A percentile compares a stretch with the other conserved stretches of the same genome.
Conservation (phyloP, 1,140 invertebrate species). For the Lysiphlebus fabarum region DNA sequence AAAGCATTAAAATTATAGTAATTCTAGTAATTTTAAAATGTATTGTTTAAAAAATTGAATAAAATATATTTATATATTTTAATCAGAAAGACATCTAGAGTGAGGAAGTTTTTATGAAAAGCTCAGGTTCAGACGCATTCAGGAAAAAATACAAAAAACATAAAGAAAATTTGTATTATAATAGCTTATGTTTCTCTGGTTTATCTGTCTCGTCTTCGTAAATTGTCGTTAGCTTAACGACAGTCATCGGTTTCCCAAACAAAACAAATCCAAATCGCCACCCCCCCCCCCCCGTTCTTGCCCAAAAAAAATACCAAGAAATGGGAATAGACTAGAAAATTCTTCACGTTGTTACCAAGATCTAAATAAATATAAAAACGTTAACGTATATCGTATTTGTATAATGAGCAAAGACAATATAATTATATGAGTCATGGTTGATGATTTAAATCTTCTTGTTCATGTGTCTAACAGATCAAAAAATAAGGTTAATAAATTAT, state of each 20-base stretch:
- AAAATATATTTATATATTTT: conserved; percentile 59
- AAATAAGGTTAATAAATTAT: no score
- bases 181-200: conserved; percentile 42
- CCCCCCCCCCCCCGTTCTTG: not conserved
- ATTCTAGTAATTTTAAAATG: no score
- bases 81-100: conserved; percentile 44
- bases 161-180: not conserved
- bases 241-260: conserved; percentile 29
- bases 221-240: conserved; percentile 43
- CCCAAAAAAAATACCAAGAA: not conserved
- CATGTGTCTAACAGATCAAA: no score
- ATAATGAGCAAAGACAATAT: no score
- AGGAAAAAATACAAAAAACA: conserved; percentile 11
- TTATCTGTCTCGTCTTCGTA: conserved; percentile 43
- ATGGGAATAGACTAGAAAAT: not conserved
- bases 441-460: no score
- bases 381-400: no score
- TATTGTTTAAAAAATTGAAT: conserved; percentile 53
- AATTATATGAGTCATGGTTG: no score
- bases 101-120: conserved; percentile 35
- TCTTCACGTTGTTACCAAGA: no score
- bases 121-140: conserved; percentile 7
- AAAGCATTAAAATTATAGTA: no score
- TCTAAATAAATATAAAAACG: no score
- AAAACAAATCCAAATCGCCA: conserved; percentile 19